Evolutionary conservation across 2,797 vertebrate genomes (phyloP), one percentile per base, ranked within the genome.

Genomic region (Naso thynnoides): DNA sequence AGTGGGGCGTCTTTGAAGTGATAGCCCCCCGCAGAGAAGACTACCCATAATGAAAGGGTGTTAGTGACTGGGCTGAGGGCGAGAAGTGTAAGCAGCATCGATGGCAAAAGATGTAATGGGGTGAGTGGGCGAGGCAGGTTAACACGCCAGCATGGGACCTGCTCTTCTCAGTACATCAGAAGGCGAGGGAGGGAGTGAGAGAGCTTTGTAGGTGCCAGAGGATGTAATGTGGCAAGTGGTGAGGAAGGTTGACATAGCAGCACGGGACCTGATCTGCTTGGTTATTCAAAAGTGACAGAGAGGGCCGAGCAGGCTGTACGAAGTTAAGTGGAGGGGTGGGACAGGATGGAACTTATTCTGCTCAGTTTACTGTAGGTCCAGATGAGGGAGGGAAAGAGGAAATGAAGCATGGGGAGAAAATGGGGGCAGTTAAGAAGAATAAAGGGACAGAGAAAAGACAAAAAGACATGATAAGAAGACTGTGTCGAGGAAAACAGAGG

Each of bases 1-100:
- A 81, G 53, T 31, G 8, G 73, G 80, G 84, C 36, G 70, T 79
- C 85, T 88, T 66, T 86, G 83, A 83, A 83, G 76, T 47, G 73
- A 81, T 68, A 70, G 60, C 79, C 81, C 87, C 91, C 85, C 9
- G 57, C 2, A 6, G 89, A 45, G 83, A 83, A 48, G 64, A 82
- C 76, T 60, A 36, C 76, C 78, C 70, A 56, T 88, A 88, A 90
- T 85, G 75, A 82, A 86, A 81, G 82, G 86, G 83, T 90, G 82
- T 80, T 72, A 73, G 82, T 69, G 73, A 61, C 79, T 60, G 70
- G 60, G 73, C 60, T 19, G 73, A 67, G 76, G 78, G 63, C 5
- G 56, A 16, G 71, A 50, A 41, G 56, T 67, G 66, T 26, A 79
- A 83, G 82, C 47, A 3, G 61, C 27, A 62, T 75, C 19, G 76